phyloP scores from a whole-genome alignment of 2,113 vertebrate species.

The Malurus cyaneus region DNA sequence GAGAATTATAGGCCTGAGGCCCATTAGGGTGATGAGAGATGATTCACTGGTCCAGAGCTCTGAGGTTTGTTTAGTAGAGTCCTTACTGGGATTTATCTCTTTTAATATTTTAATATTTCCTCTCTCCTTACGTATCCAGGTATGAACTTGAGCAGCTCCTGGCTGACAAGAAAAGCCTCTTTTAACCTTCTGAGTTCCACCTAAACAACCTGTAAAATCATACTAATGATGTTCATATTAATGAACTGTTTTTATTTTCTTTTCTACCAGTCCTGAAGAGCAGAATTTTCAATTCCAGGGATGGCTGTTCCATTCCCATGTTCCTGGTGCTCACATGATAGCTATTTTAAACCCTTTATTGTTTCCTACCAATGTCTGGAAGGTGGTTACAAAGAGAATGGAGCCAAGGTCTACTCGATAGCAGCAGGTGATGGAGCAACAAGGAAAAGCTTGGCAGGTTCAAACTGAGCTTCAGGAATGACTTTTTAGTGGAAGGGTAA shows the following conservation, averaged over 20 bases:
- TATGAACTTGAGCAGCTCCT: background rate
- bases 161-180: background rate
- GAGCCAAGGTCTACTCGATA: background rate
- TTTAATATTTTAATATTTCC: background rate
- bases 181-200: background rate
- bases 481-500: background rate
- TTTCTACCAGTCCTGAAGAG: background rate
- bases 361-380: background rate
- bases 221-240: background rate
- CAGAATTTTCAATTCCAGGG: background rate
- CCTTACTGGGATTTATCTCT: background rate
- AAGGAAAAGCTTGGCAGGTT: background rate
- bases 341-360: background rate
- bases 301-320: background rate
- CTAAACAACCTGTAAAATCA: background rate
- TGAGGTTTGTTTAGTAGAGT: background rate
- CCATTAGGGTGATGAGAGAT: background rate
- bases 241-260: background rate
- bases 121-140: background rate
- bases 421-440: background rate
- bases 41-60: background rate
- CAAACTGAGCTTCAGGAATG: background rate
- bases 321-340: background rate
- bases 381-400: background rate
- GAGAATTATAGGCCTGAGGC: background rate